These are phyloP conservation scores for Prunella fulvescens DNA, from an alignment of 2,113 vertebrate species.

Conservation along the genomic window DNA sequence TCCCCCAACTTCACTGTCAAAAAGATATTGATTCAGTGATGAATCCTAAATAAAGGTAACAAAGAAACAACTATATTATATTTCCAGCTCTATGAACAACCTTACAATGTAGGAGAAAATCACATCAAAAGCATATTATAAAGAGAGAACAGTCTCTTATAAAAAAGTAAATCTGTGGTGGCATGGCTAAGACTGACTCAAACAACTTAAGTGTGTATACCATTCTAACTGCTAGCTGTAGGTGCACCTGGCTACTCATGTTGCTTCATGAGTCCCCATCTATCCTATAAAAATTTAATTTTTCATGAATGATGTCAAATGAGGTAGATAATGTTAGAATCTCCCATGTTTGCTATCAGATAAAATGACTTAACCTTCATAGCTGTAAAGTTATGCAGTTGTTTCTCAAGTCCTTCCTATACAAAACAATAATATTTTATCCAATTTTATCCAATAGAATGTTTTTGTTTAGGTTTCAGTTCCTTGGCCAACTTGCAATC, in stretches of 20 bases:
- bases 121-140: background rate
- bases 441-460: background rate
- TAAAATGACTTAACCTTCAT: background rate
- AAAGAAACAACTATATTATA: background rate
- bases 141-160: background rate
- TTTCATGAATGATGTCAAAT: background rate
- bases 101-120: background rate
- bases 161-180: background rate
- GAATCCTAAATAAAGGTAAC: background rate
- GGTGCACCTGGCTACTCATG: background rate
- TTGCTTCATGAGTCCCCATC: background rate
- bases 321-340: background rate
- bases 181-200: background rate
- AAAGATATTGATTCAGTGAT: background rate
- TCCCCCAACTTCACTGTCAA: background rate
- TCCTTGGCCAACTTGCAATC: background rate
- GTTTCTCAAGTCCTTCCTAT: background rate
- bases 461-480: background rate
- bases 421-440: background rate
- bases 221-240: background rate
- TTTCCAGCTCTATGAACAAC: background rate
- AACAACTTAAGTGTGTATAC: fast-evolving
- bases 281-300: background rate
- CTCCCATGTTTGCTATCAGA: background rate
- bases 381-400: background rate